phyloP scores from a whole-genome alignment of 2,797 vertebrate species.

The Gallirallus australis region DNA sequence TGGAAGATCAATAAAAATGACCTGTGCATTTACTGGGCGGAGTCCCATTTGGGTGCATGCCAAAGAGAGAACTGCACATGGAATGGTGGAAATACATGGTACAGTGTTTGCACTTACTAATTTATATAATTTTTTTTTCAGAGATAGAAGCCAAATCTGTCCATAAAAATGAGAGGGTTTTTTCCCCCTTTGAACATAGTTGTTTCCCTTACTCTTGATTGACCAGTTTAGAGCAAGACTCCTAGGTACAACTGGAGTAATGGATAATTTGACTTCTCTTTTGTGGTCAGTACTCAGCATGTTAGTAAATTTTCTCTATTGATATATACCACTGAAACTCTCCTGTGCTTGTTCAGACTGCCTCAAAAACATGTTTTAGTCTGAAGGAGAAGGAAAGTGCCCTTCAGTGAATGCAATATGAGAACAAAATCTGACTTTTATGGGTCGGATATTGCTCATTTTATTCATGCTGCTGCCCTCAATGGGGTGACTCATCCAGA shows the following conservation, averaged over 20 bases:
- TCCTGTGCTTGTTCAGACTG: neutral
- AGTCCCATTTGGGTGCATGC: neutral
- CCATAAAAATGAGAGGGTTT: neutral
- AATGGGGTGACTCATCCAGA: neutral
- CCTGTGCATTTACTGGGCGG: neutral
- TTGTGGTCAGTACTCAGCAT: neutral
- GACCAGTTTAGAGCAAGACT: neutral
- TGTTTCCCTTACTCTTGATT: neutral
- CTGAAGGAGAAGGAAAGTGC: neutral
- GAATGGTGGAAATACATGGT: neutral
- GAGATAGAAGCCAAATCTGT: neutral
- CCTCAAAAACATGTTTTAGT: neutral
- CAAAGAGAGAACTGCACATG: neutral
- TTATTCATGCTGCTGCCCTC: neutral
- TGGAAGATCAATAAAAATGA: conserved; percentile 9
- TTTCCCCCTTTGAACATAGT: neutral
- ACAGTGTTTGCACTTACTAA: neutral
- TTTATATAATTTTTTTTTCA: neutral
- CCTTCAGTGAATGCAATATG: neutral
- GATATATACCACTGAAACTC: neutral
- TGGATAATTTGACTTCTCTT: neutral
- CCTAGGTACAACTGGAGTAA: neutral
- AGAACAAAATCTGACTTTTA: neutral
- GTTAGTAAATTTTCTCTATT: conserved; percentile 3
- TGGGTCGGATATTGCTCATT: conserved; percentile 8